These are phyloP conservation scores for Urechis unicinctus DNA, from an alignment of 2,888 invertebrate genomes.

Conservation along the genomic window DNA sequence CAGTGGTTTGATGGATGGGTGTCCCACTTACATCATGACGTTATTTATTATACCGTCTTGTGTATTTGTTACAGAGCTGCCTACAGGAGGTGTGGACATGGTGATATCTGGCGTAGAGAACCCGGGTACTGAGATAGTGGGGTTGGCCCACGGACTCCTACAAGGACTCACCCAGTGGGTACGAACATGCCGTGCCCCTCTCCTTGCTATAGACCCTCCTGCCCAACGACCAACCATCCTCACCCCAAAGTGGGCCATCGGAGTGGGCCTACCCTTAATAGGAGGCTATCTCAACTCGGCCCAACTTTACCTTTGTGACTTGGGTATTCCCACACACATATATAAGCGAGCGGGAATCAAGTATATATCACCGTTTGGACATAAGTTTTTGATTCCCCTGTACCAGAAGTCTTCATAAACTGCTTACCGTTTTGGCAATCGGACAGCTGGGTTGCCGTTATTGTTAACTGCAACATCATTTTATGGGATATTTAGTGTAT, in stretches of 20 bases:
- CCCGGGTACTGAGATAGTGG: too few species aligned
- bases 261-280: conserved; percentile 65
- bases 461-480: too few species aligned
- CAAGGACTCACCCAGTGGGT: conserved; percentile 63
- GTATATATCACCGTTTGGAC: conserved; percentile 79
- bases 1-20: too few species aligned
- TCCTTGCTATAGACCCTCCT: conserved; percentile 72
- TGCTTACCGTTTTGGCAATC: too few species aligned
- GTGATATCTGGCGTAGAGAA: conserved; percentile 47
- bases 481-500: too few species aligned
- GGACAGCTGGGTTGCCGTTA: too few species aligned
- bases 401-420: too few species aligned
- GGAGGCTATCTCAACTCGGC: background rate
- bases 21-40: too few species aligned
- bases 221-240: conserved; percentile 54
- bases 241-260: conserved; percentile 62
- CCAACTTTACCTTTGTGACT: conserved; percentile 71
- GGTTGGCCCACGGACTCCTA: too few species aligned
- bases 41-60: background rate
- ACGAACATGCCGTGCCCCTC: conserved; percentile 65
- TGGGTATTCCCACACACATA: conserved; percentile 72
- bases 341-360: conserved; percentile 69
- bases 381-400: conserved; percentile 70
- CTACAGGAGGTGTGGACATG: conserved; percentile 30
- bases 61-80: conserved; percentile 28